Evolutionary conservation across 2,888 invertebrate species (phyloP).

Genomic region (Lutraria lutraria): DNA sequence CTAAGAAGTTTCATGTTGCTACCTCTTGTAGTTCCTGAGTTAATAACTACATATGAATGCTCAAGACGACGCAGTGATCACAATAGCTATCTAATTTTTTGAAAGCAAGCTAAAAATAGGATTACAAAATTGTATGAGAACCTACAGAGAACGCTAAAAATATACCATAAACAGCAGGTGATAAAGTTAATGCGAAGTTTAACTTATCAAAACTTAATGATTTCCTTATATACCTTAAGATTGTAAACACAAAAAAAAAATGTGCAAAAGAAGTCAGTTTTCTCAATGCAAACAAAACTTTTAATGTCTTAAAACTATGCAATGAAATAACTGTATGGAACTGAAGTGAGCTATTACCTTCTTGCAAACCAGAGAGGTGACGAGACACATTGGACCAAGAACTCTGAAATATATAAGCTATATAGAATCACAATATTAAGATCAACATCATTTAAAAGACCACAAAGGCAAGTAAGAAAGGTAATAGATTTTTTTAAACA

Average conservation of each 20-base stretch:
- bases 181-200: background rate
- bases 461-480: background rate
- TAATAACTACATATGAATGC: too few relatives aligned
- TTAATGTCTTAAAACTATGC: too few relatives aligned
- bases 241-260: too few relatives aligned
- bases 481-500: too few relatives aligned
- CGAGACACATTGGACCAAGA: slow-evolving; percentile 93
- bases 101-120: too few relatives aligned
- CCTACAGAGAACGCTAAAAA: background rate
- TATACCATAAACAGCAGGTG: background rate
- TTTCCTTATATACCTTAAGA: background rate
- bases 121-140: background rate
- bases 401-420: slow-evolving; percentile 88
- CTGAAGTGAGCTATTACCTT: slow-evolving; percentile 77
- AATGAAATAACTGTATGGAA: too few relatives aligned
- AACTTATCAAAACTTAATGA: background rate
- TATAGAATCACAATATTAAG: background rate
- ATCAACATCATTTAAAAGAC: background rate
- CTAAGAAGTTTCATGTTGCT: too few relatives aligned
- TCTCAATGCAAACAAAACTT: too few relatives aligned
- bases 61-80: too few relatives aligned
- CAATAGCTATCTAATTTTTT: too few relatives aligned
- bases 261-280: too few relatives aligned
- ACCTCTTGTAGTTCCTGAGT: too few relatives aligned
- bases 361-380: slow-evolving; percentile 91